phyloP scores from a whole-genome alignment of 2,113 vertebrate species.

The Telmatochromis brachygnathus region DNA sequence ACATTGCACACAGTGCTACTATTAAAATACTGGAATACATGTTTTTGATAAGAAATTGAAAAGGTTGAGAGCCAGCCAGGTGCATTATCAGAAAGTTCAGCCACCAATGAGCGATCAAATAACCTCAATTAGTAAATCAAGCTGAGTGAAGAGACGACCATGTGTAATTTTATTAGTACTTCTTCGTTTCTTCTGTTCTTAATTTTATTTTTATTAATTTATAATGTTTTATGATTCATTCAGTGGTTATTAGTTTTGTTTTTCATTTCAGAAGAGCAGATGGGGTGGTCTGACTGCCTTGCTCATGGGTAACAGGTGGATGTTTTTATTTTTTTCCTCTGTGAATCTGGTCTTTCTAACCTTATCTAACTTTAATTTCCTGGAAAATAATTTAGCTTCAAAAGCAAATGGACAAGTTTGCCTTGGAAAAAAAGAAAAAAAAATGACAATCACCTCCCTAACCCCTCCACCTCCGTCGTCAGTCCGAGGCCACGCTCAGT shows the following conservation, averaged over 20 bases:
- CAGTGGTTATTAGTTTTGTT: neutral
- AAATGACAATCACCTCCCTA: slow-evolving; percentile 5
- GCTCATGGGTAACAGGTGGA: neutral
- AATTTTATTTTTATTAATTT: neutral
- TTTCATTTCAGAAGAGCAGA: neutral
- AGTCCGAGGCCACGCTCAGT: slow-evolving; percentile 2
- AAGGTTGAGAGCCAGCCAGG: neutral
- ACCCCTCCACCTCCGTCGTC: neutral
- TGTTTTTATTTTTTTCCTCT: neutral
- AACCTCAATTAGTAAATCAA: neutral
- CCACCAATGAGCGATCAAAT: neutral
- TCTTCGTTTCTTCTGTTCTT: neutral
- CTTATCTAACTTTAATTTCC: neutral
- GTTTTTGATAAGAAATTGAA: neutral
- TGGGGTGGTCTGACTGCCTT: neutral
- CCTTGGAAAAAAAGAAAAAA: neutral
- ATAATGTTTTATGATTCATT: neutral
- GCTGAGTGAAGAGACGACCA: neutral
- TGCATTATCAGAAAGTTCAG: neutral
- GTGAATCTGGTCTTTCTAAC: neutral
- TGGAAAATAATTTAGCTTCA: neutral
- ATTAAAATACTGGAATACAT: neutral
- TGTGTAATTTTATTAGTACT: neutral
- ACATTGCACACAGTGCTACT: neutral
- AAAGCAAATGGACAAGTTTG: neutral